phyloP scores from a whole-genome alignment of 2,888 invertebrate genomes.

The Stomorhina lunata region DNA sequence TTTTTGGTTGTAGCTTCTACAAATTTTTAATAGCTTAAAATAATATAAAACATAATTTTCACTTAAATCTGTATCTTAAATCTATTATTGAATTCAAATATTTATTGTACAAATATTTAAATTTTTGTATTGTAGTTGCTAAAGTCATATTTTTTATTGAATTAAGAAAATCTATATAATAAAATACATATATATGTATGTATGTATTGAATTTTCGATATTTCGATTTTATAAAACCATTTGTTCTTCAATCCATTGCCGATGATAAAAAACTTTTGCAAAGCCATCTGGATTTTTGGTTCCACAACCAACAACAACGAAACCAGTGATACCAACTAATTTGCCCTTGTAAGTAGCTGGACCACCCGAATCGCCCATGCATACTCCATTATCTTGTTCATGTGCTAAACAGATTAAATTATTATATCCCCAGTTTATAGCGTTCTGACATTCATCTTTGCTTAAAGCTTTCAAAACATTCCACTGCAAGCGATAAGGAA shows the following conservation, averaged over 20 bases:
- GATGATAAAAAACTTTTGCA: constrained; percentile 69
- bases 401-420: constrained; percentile 75
- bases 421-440: constrained; percentile 63
- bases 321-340: constrained; percentile 75
- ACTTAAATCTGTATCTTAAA: too few species aligned
- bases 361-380: constrained; percentile 77
- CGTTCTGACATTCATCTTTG: constrained; percentile 66
- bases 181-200: too few species aligned
- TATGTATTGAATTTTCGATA: too few species aligned
- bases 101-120: too few species aligned
- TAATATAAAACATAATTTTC: too few species aligned
- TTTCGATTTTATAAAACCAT: constrained; percentile 3
- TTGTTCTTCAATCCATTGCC: constrained; percentile 59
- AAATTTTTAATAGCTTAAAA: too few species aligned
- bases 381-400: constrained; percentile 70
- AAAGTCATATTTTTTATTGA: too few species aligned
- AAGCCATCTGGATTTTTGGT: constrained; percentile 75
- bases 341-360: constrained; percentile 74
- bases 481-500: constrained; percentile 71
- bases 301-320: constrained; percentile 73
- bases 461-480: constrained; percentile 71
- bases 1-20: too few species aligned
- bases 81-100: too few species aligned
- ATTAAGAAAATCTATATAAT: too few species aligned
- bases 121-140: too few species aligned